Evolutionary conservation across 2,888 invertebrate genomes (phyloP).

Genomic region (Cenopis cana): DNA sequence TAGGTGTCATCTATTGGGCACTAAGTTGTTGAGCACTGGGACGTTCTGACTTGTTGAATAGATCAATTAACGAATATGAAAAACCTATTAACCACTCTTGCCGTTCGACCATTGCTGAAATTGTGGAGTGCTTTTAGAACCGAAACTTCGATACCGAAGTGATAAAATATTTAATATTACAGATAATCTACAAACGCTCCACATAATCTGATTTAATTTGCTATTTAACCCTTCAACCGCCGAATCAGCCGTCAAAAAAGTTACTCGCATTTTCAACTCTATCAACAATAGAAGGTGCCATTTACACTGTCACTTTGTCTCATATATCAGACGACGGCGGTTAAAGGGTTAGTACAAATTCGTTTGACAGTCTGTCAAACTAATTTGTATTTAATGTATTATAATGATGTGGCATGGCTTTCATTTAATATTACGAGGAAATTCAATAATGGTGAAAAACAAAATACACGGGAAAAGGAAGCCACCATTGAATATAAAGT

Average conservation of each 20-base stretch:
- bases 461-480: not conserved
- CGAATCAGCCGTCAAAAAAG: no score
- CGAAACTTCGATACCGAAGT: no score
- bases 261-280: no score
- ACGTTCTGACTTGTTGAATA: no score
- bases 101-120: constrained; percentile 13
- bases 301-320: no score
- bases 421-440: constrained; percentile 48
- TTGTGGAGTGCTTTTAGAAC: constrained; percentile 23
- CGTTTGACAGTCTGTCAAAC: constrained; percentile 26
- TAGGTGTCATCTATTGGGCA: no score
- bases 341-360: constrained; percentile 16
- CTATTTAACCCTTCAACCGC: constrained; percentile 6
- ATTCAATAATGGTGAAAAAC: constrained; percentile 6
- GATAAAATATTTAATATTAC: not conserved
- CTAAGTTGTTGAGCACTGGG: no score
- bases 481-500: constrained; percentile 36
- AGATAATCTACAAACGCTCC: constrained; percentile 9
- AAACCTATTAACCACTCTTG: constrained; percentile 32
- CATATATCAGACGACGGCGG: no score
- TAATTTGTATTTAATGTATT: constrained; percentile 29
- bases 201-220: constrained; percentile 44
- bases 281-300: no score
- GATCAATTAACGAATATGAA: not conserved
- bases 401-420: constrained; percentile 60